phyloP scores from a whole-genome alignment of 2,113 vertebrate species.

The Oncorhynchus mykiss region DNA sequence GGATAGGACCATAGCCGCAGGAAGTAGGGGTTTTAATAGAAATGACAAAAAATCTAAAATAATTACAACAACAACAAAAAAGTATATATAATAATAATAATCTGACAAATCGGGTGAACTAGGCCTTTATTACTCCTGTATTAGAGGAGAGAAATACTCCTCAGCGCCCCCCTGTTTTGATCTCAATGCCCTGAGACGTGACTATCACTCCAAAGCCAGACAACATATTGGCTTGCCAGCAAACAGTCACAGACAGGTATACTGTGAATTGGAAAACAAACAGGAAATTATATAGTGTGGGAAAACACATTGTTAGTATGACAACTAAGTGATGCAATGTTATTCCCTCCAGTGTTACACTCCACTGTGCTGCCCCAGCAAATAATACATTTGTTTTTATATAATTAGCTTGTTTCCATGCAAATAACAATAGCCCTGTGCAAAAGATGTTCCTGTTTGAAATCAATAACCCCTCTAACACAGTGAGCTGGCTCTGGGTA shows the following conservation, averaged over 20 bases:
- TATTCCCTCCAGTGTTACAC: not conserved
- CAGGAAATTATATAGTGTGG: not conserved
- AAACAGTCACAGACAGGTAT: not conserved
- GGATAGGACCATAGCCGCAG: not conserved
- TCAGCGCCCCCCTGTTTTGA: not conserved
- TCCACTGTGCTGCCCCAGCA: not conserved
- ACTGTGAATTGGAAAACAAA: not conserved
- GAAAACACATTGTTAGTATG: not conserved
- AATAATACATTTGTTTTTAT: conserved; percentile 8
- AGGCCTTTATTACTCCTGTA: no score
- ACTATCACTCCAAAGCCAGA: not conserved
- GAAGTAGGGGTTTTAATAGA: no score
- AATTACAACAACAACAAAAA: no score
- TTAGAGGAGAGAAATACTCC: no score
- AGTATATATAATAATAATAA: no score
- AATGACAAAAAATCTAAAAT: no score
- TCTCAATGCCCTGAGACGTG: not conserved
- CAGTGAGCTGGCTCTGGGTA: not conserved
- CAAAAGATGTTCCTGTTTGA: not conserved
- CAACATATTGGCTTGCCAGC: not conserved
- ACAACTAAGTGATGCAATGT: not conserved
- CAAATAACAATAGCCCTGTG: not conserved
- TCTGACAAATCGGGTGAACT: no score
- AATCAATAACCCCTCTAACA: not conserved
- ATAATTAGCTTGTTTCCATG: conserved; percentile 12